These are phyloP conservation scores for Alectoris magna DNA, from an alignment of 2,797 vertebrate species.

Conservation along the genomic window DNA sequence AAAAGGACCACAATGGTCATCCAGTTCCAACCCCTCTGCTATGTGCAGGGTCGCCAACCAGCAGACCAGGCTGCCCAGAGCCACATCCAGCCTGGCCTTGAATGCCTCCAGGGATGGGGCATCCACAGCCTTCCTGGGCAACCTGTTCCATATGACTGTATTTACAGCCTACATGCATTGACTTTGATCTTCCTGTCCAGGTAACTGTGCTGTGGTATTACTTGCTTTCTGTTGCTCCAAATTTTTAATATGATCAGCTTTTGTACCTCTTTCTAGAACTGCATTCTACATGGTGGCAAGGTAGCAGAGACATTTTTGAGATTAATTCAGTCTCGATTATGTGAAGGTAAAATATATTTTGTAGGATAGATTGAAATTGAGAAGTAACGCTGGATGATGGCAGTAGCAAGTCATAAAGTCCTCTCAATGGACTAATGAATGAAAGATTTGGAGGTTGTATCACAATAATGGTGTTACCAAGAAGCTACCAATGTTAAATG, in stretches of 20 bases:
- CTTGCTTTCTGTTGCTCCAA: no score
- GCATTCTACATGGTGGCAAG: fast-evolving
- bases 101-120: no score
- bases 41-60: no score
- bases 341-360: not conserved
- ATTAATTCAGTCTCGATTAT: not conserved
- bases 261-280: not conserved
- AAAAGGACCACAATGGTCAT: no score
- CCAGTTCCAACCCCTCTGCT: no score
- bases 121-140: no score
- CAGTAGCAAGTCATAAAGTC: not conserved
- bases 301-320: not conserved
- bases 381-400: not conserved
- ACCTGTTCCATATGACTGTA: not conserved
- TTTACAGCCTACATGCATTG: not conserved
- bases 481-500: not conserved
- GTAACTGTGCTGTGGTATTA: not conserved
- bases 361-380: not conserved
- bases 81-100: no score
- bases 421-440: not conserved
- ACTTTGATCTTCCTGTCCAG: not conserved
- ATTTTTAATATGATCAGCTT: not conserved
- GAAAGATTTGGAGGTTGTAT: not conserved
- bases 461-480: not conserved
- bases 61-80: no score